Evolutionary conservation across 37 sponge, comb jelly and placozoan species (phyloP), one percentile per base, ranked within the genome.

Genomic region (Ianthella basta): DNA sequence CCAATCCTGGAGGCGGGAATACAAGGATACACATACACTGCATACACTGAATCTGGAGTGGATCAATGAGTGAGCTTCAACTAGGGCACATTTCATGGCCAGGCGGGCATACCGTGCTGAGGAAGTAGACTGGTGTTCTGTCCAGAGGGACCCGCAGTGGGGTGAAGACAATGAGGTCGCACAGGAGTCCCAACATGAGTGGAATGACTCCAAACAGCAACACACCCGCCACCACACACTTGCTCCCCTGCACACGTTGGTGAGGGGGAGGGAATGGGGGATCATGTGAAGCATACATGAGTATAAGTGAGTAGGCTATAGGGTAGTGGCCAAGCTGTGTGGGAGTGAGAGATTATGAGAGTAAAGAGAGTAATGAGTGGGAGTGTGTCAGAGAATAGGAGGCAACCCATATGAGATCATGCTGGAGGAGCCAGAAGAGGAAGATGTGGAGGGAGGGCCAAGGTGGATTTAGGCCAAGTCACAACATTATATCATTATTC

Each of bases 91-190:
- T 59, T 33, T 21, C 12, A 21, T 73, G 23, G 6, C 36, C 50
- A 59, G 36, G 15, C 12, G 21, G 1, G 56, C 88, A 88, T 39
- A 97, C 98, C 32, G 97, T 96, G 87, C 88, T 88, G 59, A 91
- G 85, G 54, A 94, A 91, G 82, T 88, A 91, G 57, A 97, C 83
- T 41, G 98, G 98, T 18, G 90, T 91, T 32, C 89, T 91, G 40
- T 97, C 79, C 18, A 84, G 56, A n/a, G 98, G 96, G 4, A 97
- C 98, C 70, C 98, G 38, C 16, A 97, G 80, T 33, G 98, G 98
- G 35, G 87, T 79, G 57, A 97, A 83, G n/a, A 97, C 25, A 21
- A 97, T 68, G 36, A 95, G 80, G 56, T 97, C 94, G 1, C 88
- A 96, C 53, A 95, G 83, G 56, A 95, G 77, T 15, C 98, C 98